A percentile compares a stretch with the other conserved stretches of the same genome.
These are phyloP conservation scores for Ptychadena robeensis DNA, from an alignment of 2,797 vertebrate genomes.

Conservation along the genomic window DNA sequence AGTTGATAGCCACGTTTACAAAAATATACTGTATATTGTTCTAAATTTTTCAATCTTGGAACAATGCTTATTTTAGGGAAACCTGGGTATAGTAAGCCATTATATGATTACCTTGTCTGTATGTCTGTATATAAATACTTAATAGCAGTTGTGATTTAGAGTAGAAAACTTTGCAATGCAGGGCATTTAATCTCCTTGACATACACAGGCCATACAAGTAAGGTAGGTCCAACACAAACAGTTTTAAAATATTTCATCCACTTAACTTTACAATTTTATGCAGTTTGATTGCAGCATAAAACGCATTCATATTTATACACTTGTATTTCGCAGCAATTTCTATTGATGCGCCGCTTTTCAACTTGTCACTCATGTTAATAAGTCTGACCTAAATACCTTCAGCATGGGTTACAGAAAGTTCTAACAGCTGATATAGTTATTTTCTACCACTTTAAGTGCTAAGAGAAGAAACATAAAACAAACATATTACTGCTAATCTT, in stretches of 20 bases:
- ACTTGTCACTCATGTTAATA: constrained; percentile 27
- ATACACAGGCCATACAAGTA: neutral
- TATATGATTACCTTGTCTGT: too few species aligned
- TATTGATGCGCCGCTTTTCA: neutral
- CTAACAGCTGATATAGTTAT: neutral
- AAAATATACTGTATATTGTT: too few species aligned
- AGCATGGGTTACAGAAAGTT: neutral
- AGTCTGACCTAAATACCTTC: constrained; percentile 20
- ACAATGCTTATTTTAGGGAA: too few species aligned
- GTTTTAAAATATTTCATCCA: neutral
- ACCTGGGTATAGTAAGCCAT: too few species aligned
- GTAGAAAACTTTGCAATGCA: neutral
- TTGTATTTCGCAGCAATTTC: constrained; percentile 6
- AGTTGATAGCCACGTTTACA: too few species aligned
- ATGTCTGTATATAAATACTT: too few species aligned
- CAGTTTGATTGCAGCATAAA: neutral
- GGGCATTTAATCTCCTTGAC: too few species aligned
- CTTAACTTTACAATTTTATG: neutral
- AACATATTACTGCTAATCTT: neutral
- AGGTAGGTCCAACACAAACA: too few species aligned
- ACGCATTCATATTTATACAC: neutral
- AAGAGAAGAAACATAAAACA: neutral
- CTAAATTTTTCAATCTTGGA: too few species aligned
- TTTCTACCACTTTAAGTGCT: neutral
- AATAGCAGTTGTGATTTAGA: too few species aligned